A percentile compares a stretch with the other conserved stretches of the same genome.
Evolutionary conservation across 1,140 invertebrate species (phyloP).

Genomic region (Leptonema lineaticorne): DNA sequence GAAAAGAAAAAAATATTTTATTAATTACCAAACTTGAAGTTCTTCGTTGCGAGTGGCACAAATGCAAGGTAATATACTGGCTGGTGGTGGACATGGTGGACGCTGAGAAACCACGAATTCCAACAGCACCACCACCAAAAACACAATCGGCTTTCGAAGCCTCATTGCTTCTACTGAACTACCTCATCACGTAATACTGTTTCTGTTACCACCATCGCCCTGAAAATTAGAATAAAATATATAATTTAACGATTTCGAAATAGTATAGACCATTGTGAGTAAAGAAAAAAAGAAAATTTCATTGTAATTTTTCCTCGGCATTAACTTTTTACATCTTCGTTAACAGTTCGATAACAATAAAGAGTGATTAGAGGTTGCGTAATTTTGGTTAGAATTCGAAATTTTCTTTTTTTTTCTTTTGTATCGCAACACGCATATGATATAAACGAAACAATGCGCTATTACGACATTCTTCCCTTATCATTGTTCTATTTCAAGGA

Average conservation of each 20-base stretch:
- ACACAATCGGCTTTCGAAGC: not conserved
- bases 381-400: conserved; percentile 4
- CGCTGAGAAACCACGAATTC: conserved; percentile 28
- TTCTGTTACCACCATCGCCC: not conserved
- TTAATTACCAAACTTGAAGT: conserved; percentile 55
- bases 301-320: not conserved
- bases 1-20: no score
- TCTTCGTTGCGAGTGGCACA: conserved; percentile 46
- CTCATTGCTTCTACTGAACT: not conserved
- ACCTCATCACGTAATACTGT: conserved; percentile 3
- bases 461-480: not conserved
- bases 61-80: conserved; percentile 55
- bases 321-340: not conserved
- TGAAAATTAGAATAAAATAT: not conserved
- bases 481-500: conserved; percentile 7
- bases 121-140: conserved; percentile 19
- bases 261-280: not conserved
- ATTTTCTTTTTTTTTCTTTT: not conserved
- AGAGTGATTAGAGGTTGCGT: conserved; percentile 8
- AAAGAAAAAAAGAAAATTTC: no score
- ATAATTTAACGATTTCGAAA: not conserved
- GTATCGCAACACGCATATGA: not conserved
- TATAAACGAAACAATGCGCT: conserved; percentile 11
- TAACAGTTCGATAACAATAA: conserved; percentile 11
- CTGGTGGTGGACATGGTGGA: conserved; percentile 51